Evolutionary conservation across 2,113 vertebrate genomes (phyloP).

Genomic region (Salvelinus fontinalis): DNA sequence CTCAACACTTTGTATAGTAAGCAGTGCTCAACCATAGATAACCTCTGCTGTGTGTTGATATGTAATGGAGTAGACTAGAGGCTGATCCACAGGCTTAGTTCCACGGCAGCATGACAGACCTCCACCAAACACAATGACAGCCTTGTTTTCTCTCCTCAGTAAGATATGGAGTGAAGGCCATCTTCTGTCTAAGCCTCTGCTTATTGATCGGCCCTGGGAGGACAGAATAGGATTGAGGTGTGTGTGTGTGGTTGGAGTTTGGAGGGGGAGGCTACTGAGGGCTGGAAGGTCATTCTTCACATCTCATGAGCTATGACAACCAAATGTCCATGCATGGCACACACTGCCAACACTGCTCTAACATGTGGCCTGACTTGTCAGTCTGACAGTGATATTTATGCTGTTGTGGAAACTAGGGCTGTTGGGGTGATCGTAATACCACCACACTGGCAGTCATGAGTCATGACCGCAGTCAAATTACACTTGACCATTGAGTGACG

Average conservation of each 20-base stretch:
- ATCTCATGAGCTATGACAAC: constrained; percentile 3
- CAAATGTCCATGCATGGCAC: not conserved
- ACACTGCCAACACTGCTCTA: not conserved
- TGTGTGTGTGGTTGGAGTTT: too few species aligned
- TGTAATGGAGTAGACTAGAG: not conserved
- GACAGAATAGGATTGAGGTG: too few species aligned
- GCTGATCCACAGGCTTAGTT: constrained; percentile 6
- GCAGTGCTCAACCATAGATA: not conserved
- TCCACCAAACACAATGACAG: not conserved
- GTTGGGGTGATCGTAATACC: too few species aligned
- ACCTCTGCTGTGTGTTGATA: constrained; percentile 5
- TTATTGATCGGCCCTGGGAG: too few species aligned
- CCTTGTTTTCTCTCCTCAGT: too few species aligned
- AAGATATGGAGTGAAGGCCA: too few species aligned
- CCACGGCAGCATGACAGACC: constrained; percentile 2
- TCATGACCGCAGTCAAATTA: too few species aligned
- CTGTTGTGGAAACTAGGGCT: not conserved
- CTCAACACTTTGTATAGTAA: not conserved
- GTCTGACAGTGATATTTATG: not conserved
- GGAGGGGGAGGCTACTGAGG: too few species aligned
- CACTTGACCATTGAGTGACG: too few species aligned
- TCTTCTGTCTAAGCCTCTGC: too few species aligned
- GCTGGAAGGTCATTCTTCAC: constrained; percentile 8
- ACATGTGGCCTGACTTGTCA: not conserved
- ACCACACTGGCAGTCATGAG: too few species aligned